These are phyloP conservation scores for Gymnodraco acuticeps DNA, from an alignment of 2,797 vertebrate species.

Conservation along the genomic window DNA sequence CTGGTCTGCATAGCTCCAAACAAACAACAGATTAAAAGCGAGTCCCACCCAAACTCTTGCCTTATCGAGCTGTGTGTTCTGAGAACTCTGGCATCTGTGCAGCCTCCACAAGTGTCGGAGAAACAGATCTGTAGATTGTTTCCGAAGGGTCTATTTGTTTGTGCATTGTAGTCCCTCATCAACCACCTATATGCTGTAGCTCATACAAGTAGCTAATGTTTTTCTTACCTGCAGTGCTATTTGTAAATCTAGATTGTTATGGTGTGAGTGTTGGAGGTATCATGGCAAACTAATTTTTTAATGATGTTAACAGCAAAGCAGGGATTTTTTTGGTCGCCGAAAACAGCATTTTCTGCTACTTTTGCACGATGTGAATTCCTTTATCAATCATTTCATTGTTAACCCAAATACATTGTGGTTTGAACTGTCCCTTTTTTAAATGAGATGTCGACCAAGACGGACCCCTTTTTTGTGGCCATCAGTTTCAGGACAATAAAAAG, in stretches of 20 bases:
- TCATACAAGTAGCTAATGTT: not conserved
- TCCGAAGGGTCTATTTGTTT: not conserved
- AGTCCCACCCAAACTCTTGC: not conserved
- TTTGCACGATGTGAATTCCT: no score
- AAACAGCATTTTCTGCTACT: no score
- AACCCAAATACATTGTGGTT: no score
- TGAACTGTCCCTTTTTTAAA: not conserved
- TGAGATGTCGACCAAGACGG: not conserved
- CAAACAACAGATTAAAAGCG: conserved; percentile 16
- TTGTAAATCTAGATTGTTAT: no score
- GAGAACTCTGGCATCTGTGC: conserved; percentile 19
- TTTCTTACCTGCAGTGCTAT: no score
- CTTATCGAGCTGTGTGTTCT: no score
- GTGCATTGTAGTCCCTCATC: not conserved
- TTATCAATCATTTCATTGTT: no score
- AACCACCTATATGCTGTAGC: not conserved
- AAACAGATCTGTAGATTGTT: conserved; percentile 4
- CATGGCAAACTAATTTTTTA: no score
- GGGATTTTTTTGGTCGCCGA: no score
- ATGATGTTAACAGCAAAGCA: no score
- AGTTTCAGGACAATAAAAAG: not conserved
- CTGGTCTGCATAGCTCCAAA: not conserved
- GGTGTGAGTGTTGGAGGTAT: no score
- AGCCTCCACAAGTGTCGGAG: conserved; percentile 5
- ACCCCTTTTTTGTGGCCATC: not conserved